Evolutionary conservation across 2,797 vertebrate genomes (phyloP).

Genomic region (Helarctos malayanus): DNA sequence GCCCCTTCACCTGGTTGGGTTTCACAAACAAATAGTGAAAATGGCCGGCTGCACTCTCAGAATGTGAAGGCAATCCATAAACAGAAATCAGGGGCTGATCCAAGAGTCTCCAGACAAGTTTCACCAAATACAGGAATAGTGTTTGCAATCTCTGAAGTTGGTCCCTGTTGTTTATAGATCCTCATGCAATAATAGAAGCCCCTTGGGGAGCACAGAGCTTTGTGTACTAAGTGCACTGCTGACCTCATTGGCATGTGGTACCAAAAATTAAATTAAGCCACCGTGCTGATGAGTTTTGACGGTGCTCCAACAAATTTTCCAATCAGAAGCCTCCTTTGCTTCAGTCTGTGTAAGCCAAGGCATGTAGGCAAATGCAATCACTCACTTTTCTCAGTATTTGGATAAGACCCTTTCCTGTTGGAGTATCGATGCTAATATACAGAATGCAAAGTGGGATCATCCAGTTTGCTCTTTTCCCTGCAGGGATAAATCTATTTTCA

Average conservation of each 20-base stretch:
- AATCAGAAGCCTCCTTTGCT: background rate
- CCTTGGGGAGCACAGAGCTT: background rate
- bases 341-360: background rate
- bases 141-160: background rate
- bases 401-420: background rate
- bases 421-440: background rate
- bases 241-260: background rate
- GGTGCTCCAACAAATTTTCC: background rate
- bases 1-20: background rate
- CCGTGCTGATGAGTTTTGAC: background rate
- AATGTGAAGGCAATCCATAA: background rate
- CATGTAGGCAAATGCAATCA: background rate
- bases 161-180: background rate
- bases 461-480: background rate
- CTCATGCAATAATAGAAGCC: background rate
- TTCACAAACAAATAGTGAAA: constrained; percentile 7
- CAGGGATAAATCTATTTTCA: background rate
- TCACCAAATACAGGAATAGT: background rate
- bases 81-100: background rate
- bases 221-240: background rate
- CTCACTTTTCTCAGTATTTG: background rate
- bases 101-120: background rate
- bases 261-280: background rate
- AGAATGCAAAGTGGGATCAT: background rate
- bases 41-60: background rate